Conservation (phyloP, 2,113 vertebrate species). For the Megaleporinus macrocephalus region DNA sequence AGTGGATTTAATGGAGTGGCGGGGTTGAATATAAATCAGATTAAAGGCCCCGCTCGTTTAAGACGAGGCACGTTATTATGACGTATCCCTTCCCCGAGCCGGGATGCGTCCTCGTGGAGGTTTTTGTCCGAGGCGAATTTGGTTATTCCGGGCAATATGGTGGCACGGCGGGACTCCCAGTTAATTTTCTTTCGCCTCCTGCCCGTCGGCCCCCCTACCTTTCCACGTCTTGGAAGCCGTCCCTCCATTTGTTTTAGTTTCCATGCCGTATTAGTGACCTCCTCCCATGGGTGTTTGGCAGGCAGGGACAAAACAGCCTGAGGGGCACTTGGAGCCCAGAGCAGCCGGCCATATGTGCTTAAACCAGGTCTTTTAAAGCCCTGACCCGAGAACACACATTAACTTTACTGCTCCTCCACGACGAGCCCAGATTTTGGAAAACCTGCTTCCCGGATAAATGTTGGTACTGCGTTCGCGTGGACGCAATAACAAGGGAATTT, state of each 20-base stretch:
- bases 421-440: no score
- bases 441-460: slow-evolving; percentile 96
- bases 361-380: slow-evolving; percentile 76
- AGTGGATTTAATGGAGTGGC: slow-evolving; percentile 69
- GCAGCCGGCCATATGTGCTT: slow-evolving; percentile 86
- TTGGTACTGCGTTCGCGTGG: slow-evolving; percentile 97
- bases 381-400: slow-evolving; percentile 29
- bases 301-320: slow-evolving; percentile 81
- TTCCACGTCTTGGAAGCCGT: slow-evolving; percentile 61
- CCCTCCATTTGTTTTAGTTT: slow-evolving; percentile 89
- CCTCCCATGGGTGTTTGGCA: slow-evolving; percentile 77
- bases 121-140: slow-evolving; percentile 65
- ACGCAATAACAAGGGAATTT: slow-evolving; percentile 92
- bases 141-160: slow-evolving; percentile 81
- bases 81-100: slow-evolving; percentile 68
- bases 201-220: slow-evolving; percentile 63
- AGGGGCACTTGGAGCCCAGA: slow-evolving; percentile 78
- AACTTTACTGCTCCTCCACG: slow-evolving; percentile 81
- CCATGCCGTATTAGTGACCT: slow-evolving; percentile 82
- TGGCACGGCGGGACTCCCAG: slow-evolving; percentile 70
- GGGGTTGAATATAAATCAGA: slow-evolving; percentile 75
- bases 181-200: slow-evolving; percentile 72
- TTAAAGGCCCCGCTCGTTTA: slow-evolving; percentile 69
- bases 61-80: slow-evolving; percentile 67
- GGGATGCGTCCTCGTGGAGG: slow-evolving; percentile 71